Evolutionary conservation across 2,113 vertebrate genomes (phyloP).

Genomic region (Urocitellus parryii): DNA sequence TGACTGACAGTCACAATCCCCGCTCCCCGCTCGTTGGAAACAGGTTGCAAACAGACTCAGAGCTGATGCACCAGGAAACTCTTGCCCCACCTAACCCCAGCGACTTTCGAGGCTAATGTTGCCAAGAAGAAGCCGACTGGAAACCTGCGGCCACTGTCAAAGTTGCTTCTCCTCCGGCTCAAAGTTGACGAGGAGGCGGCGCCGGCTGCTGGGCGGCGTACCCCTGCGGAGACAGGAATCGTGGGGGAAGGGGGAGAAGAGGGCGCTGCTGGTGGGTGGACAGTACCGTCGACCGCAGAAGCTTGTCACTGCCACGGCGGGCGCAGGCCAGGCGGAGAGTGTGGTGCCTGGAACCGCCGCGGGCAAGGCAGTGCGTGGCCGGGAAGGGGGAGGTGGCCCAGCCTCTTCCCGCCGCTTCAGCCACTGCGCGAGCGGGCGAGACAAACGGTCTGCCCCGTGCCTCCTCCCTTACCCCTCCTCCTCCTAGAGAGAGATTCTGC

Average conservation of each 20-base stretch:
- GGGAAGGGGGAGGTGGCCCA: slow-evolving; percentile 54
- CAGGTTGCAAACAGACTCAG: slow-evolving; percentile 66
- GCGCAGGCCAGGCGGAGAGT: neutral
- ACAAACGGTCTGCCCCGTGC: neutral
- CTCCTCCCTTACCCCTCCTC: slow-evolving; percentile 13
- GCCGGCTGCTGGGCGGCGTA: neutral
- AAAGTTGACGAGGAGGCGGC: slow-evolving; percentile 63
- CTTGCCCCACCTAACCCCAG: neutral
- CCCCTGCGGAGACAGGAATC: neutral
- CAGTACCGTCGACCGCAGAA: neutral
- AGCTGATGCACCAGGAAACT: slow-evolving; percentile 70
- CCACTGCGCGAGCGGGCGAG: slow-evolving; percentile 18
- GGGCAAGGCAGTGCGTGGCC: slow-evolving; percentile 50
- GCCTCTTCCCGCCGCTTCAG: slow-evolving; percentile 50
- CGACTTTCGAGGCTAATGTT: neutral
- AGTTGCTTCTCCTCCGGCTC: slow-evolving; percentile 66
- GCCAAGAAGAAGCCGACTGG: neutral
- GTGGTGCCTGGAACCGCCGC: slow-evolving; percentile 76
- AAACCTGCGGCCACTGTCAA: slow-evolving; percentile 47
- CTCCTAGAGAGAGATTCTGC: slow-evolving; percentile 66
- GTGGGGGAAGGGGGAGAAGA: neutral
- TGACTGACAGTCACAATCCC: slow-evolving; percentile 60
- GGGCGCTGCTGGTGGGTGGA: neutral
- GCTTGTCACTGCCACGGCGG: neutral
- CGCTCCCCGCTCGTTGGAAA: slow-evolving; percentile 61